phyloP scores from a whole-genome alignment of 2,888 invertebrate genomes.

The Pheosia tremula region DNA sequence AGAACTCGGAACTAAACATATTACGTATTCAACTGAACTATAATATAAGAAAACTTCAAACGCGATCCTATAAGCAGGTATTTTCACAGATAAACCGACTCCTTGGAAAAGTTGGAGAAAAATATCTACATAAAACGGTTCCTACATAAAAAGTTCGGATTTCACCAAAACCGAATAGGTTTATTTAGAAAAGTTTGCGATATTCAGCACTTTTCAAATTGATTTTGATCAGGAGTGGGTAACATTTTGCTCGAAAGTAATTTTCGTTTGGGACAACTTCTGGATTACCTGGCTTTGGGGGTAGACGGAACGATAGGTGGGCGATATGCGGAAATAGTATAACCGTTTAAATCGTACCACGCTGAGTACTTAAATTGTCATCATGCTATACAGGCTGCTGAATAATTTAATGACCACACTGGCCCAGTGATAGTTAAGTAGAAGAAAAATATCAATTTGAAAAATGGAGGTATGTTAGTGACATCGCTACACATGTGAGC shows the following conservation, averaged over 20 bases:
- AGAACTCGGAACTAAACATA: no score
- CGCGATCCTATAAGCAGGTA: not conserved
- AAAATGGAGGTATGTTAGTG: no score
- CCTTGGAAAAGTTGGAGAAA: slow-evolving; percentile 10
- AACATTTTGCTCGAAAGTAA: slow-evolving; percentile 58
- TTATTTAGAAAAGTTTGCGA: slow-evolving; percentile 49
- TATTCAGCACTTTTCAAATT: slow-evolving; percentile 53
- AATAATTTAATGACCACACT: no score
- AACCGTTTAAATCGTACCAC: not conserved
- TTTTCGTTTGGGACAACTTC: slow-evolving; percentile 51
- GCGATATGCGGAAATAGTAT: slow-evolving; percentile 49
- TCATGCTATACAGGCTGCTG: no score
- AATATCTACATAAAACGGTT: slow-evolving; percentile 17
- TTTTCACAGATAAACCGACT: not conserved
- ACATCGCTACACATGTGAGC: no score
- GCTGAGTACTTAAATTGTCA: no score
- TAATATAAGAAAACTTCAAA: not conserved
- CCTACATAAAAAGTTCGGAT: slow-evolving; percentile 31
- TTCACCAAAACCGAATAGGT: slow-evolving; percentile 45
- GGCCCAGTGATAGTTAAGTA: no score
- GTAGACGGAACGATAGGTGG: slow-evolving; percentile 43
- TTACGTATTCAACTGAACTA: not conserved
- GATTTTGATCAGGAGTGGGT: slow-evolving; percentile 64
- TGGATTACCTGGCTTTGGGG: slow-evolving; percentile 53
- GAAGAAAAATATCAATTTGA: no score